phyloP scores from a whole-genome alignment of 2,113 vertebrate genomes.

The Taxidea taxus region DNA sequence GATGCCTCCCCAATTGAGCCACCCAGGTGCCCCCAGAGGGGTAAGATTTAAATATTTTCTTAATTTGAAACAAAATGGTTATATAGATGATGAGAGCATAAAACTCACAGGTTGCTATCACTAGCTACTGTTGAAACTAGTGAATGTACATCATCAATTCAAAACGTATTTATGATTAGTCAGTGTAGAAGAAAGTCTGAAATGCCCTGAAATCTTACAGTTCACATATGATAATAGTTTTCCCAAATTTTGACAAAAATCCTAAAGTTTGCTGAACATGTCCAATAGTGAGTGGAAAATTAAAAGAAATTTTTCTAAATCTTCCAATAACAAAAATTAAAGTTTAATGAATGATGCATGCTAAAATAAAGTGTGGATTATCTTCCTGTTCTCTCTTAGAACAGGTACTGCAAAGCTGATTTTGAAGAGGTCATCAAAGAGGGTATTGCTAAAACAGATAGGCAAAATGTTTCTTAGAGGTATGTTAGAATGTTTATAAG shows the following conservation, averaged over 20 bases:
- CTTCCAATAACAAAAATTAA: slow-evolving; percentile 20
- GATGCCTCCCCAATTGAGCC: not conserved
- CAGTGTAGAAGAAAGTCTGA: not conserved
- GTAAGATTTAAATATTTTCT: not conserved
- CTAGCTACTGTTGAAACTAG: not conserved
- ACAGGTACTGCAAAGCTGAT: not conserved
- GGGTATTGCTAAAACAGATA: not conserved
- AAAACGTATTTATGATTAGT: not conserved
- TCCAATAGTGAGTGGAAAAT: not conserved
- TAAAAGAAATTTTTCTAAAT: not conserved
- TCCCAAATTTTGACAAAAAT: not conserved
- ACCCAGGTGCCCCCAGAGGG: not conserved
- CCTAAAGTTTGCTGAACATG: not conserved
- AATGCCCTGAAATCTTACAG: not conserved
- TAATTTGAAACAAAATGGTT: slow-evolving; percentile 8
- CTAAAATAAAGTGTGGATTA: not conserved
- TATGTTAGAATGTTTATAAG: not conserved
- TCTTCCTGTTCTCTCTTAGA: not conserved
- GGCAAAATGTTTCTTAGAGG: not conserved
- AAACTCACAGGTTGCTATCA: not conserved
- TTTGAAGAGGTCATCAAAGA: not conserved
- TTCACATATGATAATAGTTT: not conserved
- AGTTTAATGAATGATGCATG: not conserved
- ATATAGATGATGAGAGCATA: not conserved
- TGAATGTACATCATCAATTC: not conserved